Conservation (phyloP, 2,888 invertebrate genomes). For the Bellardia pandia region DNA sequence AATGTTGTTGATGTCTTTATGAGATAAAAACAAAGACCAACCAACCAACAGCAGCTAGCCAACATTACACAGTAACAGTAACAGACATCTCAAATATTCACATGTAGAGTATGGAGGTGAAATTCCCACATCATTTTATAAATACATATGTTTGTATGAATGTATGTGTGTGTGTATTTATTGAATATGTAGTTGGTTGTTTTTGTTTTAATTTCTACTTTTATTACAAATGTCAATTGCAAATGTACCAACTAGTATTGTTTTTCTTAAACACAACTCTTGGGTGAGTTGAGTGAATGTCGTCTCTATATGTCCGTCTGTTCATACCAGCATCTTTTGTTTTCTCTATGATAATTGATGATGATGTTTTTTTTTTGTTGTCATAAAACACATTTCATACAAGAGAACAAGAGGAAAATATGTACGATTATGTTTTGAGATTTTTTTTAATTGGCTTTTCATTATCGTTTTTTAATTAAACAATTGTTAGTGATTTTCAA, state of each 20-base stretch:
- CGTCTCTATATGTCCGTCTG: constrained; percentile 22
- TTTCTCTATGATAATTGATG: constrained; percentile 65
- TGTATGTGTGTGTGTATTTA: not conserved
- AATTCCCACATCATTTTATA: constrained; percentile 69
- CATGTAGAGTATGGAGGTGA: constrained; percentile 56
- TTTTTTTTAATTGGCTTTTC: constrained; percentile 66
- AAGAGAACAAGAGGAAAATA: not conserved
- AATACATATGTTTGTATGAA: not conserved
- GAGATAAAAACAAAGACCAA: constrained; percentile 55
- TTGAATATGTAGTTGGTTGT: not conserved
- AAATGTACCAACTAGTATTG: constrained; percentile 34
- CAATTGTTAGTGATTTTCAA: constrained; percentile 51
- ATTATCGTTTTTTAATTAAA: constrained; percentile 55
- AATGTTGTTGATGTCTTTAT: constrained; percentile 67
- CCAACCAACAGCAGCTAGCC: not conserved
- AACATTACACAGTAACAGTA: constrained; percentile 3
- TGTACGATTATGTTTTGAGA: constrained; percentile 13
- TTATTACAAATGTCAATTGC: constrained; percentile 65
- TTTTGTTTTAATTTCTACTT: constrained; percentile 55
- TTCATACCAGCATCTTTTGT: constrained; percentile 67
- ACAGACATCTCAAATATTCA: not conserved
- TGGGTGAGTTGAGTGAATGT: constrained; percentile 35
- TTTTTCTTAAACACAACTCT: constrained; percentile 35
- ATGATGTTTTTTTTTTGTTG: constrained; percentile 20
- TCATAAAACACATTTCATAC: not conserved